Base-by-base conservation (phyloP, 2,888 invertebrate species). In the Agrilus mali region DNA sequence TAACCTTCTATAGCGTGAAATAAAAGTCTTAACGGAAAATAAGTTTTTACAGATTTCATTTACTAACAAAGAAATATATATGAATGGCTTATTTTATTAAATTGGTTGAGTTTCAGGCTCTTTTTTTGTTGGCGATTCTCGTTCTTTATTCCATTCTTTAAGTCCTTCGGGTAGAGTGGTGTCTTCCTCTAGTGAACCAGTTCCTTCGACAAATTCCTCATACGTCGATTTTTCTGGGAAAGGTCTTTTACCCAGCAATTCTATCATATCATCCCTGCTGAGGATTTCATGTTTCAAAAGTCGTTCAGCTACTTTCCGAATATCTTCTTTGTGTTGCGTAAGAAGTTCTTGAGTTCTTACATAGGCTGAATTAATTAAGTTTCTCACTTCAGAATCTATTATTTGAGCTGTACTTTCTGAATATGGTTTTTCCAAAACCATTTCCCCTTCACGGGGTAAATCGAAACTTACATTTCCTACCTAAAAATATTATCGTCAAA, bases 181-280 rank as follows among this genome's bases (percentile, higher is more conserved):
- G 58, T 98, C 90, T 67, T 99, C 98, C 51, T 98, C 98, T 56
- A 97, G 80, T 1, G 96, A 95, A 2, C 97, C 97, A 0, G 94
- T 95, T 2, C 94, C 95, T 68, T 94, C 96, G 0, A 99, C 98
- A 67, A 99, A 98, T 62, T 99, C 90, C 67, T 99, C 98, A 60
- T 99, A 99, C 8, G 97, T 97, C 12, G 96, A 94, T 71, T 97
- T 97, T 67, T 99, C 98, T 10, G 86, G 86, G 78, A 98, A 99
- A 0, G 98, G 98, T 53, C 98, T 72, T 20, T 80, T 75, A 1
- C 98, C 98, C 38, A 98, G 72, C 32, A 99, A 69, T 64, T 96
- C 95, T 49, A 97, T 88, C 94, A 99, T 94, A 61, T 98, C 98
- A 38, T 95, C 92, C 48, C 97, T 80, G 59, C 87, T 89, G 40